Conservation (phyloP, 1,140 invertebrate genomes). For the Phymorhynchus buccinoides region DNA sequence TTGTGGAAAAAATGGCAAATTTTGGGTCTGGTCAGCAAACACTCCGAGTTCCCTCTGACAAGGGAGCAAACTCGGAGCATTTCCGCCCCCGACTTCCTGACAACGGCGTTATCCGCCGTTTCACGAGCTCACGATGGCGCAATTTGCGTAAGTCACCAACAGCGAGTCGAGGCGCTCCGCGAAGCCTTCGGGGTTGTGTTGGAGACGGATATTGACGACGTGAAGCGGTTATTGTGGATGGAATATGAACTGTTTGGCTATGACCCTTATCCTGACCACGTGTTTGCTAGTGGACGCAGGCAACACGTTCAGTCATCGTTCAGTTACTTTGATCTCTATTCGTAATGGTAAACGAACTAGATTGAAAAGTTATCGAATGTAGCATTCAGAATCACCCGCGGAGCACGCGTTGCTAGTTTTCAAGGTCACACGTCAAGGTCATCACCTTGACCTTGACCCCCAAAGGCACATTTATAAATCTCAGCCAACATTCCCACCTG, state of each 20-base stretch:
- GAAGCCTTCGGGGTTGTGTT: not conserved
- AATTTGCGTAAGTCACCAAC: not conserved
- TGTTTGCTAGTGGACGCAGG: not conserved
- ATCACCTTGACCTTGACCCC: not conserved
- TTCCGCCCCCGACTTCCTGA: not conserved
- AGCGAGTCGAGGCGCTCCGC: not conserved
- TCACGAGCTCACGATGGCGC: not conserved
- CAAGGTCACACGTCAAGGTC: no score
- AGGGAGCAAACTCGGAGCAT: constrained; percentile 15
- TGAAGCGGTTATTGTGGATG: not conserved
- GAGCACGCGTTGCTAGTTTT: no score
- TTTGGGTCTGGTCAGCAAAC: constrained; percentile 59
- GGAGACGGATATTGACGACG: not conserved
- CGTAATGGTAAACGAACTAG: no score
- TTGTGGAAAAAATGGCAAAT: constrained; percentile 65
- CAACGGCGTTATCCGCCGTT: not conserved
- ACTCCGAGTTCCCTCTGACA: constrained; percentile 53
- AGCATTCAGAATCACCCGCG: not conserved
- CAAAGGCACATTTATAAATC: not conserved
- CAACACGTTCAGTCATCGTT: not conserved
- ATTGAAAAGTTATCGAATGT: not conserved
- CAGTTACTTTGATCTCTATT: constrained; percentile 8
- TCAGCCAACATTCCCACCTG: not conserved
- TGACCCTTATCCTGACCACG: not conserved
- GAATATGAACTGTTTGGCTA: constrained; percentile 6